A percentile compares a stretch with the other conserved stretches of the same genome.
Evolutionary conservation across 2,888 invertebrate species (phyloP).

Genomic region (Hyalella azteca): DNA sequence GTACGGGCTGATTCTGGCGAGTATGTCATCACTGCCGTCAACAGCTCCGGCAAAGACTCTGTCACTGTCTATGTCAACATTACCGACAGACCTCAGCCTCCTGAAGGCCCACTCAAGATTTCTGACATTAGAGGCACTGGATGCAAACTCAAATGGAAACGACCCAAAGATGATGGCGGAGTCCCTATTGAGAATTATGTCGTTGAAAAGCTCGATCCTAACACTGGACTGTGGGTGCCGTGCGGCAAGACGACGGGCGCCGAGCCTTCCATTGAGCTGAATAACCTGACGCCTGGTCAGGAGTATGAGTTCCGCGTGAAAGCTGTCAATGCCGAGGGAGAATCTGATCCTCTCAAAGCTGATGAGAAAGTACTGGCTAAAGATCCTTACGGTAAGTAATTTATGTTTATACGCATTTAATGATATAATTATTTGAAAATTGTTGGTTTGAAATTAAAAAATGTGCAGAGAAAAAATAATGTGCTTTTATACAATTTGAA

Average conservation of each 20-base stretch:
- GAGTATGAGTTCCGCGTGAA: slow-evolving; percentile 96
- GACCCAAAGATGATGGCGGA: slow-evolving; percentile 93
- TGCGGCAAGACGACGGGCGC: slow-evolving; percentile 74
- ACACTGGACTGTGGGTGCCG: slow-evolving; percentile 87
- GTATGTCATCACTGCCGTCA: slow-evolving; percentile 83
- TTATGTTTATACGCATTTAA: too few species aligned
- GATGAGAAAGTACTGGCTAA: slow-evolving; percentile 88
- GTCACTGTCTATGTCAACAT: slow-evolving; percentile 82
- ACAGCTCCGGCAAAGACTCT: slow-evolving; percentile 84
- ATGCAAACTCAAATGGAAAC: slow-evolving; percentile 93
- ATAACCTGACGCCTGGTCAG: slow-evolving; percentile 84
- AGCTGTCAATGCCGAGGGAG: slow-evolving; percentile 95
- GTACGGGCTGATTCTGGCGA: slow-evolving; percentile 83
- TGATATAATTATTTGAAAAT: too few species aligned
- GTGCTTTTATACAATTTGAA: too few species aligned
- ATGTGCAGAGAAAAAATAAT: too few species aligned
- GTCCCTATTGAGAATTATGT: slow-evolving; percentile 94
- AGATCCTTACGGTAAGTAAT: slow-evolving; percentile 84
- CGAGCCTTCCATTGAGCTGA: slow-evolving; percentile 74
- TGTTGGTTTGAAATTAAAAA: too few species aligned
- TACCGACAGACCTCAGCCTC: slow-evolving; percentile 84
- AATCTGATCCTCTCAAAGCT: slow-evolving; percentile 89
- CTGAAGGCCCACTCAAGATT: slow-evolving; percentile 87
- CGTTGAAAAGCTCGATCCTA: slow-evolving; percentile 91
- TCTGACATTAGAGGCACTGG: slow-evolving; percentile 91